phyloP scores from a whole-genome alignment of 2,888 invertebrate species.

The Polietes domitor region DNA sequence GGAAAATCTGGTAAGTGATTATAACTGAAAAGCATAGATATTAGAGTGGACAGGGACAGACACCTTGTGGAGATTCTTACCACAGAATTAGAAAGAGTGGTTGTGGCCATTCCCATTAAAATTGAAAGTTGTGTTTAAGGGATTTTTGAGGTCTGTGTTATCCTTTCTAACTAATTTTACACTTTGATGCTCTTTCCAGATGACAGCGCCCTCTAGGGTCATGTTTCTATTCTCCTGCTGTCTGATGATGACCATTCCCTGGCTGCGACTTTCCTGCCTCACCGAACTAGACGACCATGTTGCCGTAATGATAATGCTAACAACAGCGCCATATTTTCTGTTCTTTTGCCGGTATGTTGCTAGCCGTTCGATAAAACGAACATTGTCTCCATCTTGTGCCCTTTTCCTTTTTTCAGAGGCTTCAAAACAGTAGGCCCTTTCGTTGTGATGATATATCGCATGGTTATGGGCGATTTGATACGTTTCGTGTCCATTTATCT shows the following conservation, averaged over 20 bases:
- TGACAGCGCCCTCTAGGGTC: conserved; percentile 93
- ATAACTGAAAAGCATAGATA: no score
- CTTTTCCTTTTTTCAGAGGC: conserved; percentile 85
- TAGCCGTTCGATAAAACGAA: not conserved
- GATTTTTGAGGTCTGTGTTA: no score
- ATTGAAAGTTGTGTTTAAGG: no score
- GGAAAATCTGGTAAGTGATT: conserved; percentile 91
- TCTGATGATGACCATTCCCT: conserved; percentile 92
- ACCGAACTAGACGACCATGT: conserved; percentile 95
- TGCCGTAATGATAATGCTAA: conserved; percentile 95
- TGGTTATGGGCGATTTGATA: conserved; percentile 97
- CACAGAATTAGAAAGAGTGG: no score
- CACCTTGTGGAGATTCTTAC: no score
- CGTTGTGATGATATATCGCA: conserved; percentile 99
- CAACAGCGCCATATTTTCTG: conserved; percentile 97
- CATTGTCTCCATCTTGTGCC: no score
- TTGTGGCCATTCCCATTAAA: no score
- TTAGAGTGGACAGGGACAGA: no score
- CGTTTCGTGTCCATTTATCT: conserved; percentile 98
- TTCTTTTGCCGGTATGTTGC: conserved; percentile 93
- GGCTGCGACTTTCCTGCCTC: conserved; percentile 91
- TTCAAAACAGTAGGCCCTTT: conserved; percentile 99
- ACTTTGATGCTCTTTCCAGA: conserved; percentile 82
- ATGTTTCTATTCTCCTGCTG: conserved; percentile 97
- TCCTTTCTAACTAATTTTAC: no score